Evolutionary conservation across 1,140 invertebrate species (phyloP).

Genomic region (Forficula auricularia): DNA sequence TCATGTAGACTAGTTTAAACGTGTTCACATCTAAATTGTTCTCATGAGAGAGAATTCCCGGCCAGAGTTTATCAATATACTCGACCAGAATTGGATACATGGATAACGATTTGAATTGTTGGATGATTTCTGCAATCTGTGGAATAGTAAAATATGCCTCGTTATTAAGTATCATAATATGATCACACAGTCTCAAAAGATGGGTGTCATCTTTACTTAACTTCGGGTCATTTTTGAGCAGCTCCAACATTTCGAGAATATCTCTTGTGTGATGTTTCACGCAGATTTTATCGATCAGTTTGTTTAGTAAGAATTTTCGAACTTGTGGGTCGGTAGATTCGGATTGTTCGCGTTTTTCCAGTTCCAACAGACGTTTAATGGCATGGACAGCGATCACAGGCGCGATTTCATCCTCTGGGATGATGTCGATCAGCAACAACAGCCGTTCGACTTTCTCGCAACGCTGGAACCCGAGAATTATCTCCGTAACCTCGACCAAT

Average conservation of each 20-base stretch:
- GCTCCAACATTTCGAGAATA: conserved; percentile 28
- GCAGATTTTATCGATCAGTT: conserved; percentile 28
- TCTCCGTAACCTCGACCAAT: conserved; percentile 21
- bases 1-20: conserved; percentile 35
- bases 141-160: conserved; percentile 40
- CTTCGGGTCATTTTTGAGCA: conserved; percentile 20
- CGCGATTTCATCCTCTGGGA: conserved; percentile 30
- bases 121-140: conserved; percentile 39
- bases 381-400: conserved; percentile 30
- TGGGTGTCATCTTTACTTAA: too few species aligned
- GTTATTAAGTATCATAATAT: conserved; percentile 37
- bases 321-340: neutral
- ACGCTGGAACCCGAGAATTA: conserved; percentile 23
- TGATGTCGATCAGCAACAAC: conserved; percentile 25
- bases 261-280: conserved; percentile 23
- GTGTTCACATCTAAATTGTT: conserved; percentile 37
- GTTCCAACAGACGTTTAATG: conserved; percentile 24
- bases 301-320: conserved; percentile 25
- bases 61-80: conserved; percentile 47
- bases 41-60: conserved; percentile 39
- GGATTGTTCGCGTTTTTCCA: conserved; percentile 28
- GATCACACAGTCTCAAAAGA: conserved; percentile 31
- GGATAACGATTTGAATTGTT: conserved; percentile 25
- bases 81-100: conserved; percentile 28
- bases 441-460: conserved; percentile 19